phyloP scores from a whole-genome alignment of 2,113 vertebrate species.

The Mystacornis crossleyi region DNA sequence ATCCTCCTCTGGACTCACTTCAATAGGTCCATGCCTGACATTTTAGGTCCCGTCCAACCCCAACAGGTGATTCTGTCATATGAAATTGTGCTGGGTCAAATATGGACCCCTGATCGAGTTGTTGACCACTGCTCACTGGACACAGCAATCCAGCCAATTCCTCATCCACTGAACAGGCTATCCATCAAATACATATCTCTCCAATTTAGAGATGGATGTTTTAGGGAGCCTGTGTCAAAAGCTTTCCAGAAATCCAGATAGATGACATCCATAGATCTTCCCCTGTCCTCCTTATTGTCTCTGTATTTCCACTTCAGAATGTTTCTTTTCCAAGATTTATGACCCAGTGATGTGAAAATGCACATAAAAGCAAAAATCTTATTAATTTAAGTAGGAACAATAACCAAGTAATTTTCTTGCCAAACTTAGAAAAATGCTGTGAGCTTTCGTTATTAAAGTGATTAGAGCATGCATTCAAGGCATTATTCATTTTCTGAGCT shows the following conservation, averaged over 20 bases:
- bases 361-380: neutral
- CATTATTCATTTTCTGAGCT: neutral
- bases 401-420: neutral
- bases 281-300: neutral
- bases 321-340: neutral
- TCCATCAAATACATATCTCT: neutral
- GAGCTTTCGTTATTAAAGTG: neutral
- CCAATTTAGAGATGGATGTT: neutral
- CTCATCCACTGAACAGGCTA: rapidly evolving
- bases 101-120: rapidly evolving
- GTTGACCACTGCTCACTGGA: neutral
- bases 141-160: neutral
- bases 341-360: neutral
- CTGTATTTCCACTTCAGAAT: neutral
- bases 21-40: neutral
- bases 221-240: neutral
- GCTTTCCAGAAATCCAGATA: neutral
- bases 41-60: neutral
- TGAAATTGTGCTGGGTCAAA: neutral
- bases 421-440: neutral
- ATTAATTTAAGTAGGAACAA: neutral
- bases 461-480: neutral
- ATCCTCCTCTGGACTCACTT: rapidly evolving
- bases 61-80: neutral
- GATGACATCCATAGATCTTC: neutral